Conservation (phyloP, 2,888 invertebrate species). For the Nemapogon koenigi region DNA sequence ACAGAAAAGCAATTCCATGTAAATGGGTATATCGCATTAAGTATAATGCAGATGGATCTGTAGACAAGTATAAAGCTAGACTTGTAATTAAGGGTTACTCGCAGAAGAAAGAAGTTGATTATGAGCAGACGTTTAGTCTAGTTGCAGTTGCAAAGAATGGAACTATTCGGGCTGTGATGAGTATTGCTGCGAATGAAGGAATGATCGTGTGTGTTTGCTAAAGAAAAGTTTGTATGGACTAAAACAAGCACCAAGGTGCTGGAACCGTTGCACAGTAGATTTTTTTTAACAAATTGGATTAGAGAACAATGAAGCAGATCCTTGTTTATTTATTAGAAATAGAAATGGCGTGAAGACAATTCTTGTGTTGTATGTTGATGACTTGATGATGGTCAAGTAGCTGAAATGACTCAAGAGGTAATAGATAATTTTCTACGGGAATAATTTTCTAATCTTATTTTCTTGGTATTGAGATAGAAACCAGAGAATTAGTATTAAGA, state of each 20-base stretch:
- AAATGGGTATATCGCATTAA: conserved; percentile 19
- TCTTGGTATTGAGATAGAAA: conserved; percentile 4
- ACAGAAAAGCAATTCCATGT: conserved; percentile 16
- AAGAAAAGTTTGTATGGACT: conserved; percentile 12
- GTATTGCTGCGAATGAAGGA: conserved; percentile 11
- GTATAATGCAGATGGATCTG: too few relatives aligned
- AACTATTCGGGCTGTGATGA: conserved; percentile 12
- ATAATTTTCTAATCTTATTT: background rate
- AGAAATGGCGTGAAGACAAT: conserved; percentile 7
- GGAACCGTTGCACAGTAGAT: conserved; percentile 7
- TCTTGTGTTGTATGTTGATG: conserved; percentile 12
- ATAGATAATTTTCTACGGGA: conserved; percentile 2
- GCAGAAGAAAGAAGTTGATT: conserved; percentile 14
- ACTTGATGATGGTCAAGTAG: conserved; percentile 15
- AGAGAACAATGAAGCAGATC: conserved; percentile 10
- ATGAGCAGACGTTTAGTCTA: conserved; percentile 14
- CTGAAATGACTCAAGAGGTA: background rate
- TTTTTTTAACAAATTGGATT: conserved; percentile 10
- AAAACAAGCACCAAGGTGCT: conserved; percentile 12
- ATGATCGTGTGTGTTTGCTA: conserved; percentile 11
- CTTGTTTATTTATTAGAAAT: conserved; percentile 13
- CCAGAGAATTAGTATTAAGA: background rate
- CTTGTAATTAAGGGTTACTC: conserved; percentile 12
- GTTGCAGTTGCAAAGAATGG: conserved; percentile 13
- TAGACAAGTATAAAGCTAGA: conserved; percentile 18